These are phyloP conservation scores for Diceros bicornis DNA, from an alignment of 2,797 vertebrate genomes.

Conservation along the genomic window DNA sequence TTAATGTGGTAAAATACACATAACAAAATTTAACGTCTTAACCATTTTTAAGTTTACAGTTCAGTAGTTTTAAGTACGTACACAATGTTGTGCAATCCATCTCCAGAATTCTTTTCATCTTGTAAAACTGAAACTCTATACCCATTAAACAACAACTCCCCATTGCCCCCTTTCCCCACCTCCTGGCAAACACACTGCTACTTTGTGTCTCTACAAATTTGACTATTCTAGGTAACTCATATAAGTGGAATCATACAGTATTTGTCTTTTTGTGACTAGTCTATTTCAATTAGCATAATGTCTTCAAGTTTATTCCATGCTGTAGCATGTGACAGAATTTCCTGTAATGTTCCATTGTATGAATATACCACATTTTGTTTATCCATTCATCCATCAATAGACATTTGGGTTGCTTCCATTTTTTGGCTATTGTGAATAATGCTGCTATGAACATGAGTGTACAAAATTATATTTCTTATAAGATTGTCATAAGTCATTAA, in stretches of 20 bases:
- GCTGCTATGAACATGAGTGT: not conserved
- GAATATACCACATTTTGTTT: not conserved
- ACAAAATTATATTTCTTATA: slow-evolving; percentile 3
- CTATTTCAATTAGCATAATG: not conserved
- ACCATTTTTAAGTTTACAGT: not conserved
- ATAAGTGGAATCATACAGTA: not conserved
- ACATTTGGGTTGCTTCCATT: not conserved
- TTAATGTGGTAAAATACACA: not conserved
- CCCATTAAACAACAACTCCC: not conserved
- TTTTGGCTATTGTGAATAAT: slow-evolving; percentile 9
- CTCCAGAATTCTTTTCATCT: not conserved
- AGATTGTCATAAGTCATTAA: not conserved
- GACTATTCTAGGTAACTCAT: not conserved
- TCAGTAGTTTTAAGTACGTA: not conserved
- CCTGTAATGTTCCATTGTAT: not conserved
- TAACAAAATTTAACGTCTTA: not conserved
- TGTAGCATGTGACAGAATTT: not conserved
- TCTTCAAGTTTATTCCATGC: not conserved
- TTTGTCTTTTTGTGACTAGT: slow-evolving; percentile 9
- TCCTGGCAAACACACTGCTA: not conserved
- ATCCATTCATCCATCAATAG: not conserved
- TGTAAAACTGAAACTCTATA: slow-evolving; percentile 21
- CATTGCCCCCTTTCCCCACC: too few relatives aligned
- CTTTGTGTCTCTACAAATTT: not conserved
- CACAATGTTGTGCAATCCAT: not conserved